Percentiles rank a stretch among this genome's conserved stretches.
These are phyloP conservation scores for Homalodisca vitripennis DNA, from an alignment of 1,140 invertebrate species.

Conservation along the genomic window DNA sequence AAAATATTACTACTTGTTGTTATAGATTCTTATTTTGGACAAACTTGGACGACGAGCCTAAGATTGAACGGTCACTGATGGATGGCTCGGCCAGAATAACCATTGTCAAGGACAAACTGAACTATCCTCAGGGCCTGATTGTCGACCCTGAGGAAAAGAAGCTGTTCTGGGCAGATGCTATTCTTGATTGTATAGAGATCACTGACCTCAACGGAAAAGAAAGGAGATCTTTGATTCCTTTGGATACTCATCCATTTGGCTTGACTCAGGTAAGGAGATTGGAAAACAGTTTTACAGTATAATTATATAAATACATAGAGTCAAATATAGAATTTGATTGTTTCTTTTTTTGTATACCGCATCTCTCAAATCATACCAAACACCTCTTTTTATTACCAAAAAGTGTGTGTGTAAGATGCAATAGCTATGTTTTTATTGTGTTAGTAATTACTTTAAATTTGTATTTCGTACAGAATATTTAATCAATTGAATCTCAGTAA, in stretches of 20 bases:
- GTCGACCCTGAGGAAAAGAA: conserved; percentile 78
- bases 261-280: conserved; percentile 67
- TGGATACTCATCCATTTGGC: conserved; percentile 73
- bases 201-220: conserved; percentile 80
- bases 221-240: conserved; percentile 66
- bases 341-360: too few relatives aligned
- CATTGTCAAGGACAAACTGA: conserved; percentile 79
- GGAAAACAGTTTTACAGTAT: too few relatives aligned
- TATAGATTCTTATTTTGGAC: conserved; percentile 83
- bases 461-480: too few relatives aligned
- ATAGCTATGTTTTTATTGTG: too few relatives aligned
- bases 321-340: too few relatives aligned
- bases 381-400: too few relatives aligned
- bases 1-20: neutral
- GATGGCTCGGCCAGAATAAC: conserved; percentile 76
- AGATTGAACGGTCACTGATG: conserved; percentile 80
- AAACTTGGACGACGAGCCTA: conserved; percentile 81
- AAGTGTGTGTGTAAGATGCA: too few relatives aligned
- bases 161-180: conserved; percentile 88
- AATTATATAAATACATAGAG: too few relatives aligned
- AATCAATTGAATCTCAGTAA: too few relatives aligned
- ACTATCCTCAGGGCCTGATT: conserved; percentile 88
- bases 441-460: too few relatives aligned
- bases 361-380: too few relatives aligned
- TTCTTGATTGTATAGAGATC: conserved; percentile 87